phyloP scores from a whole-genome alignment of 2,113 vertebrate species.

The Colossoma macropomum region DNA sequence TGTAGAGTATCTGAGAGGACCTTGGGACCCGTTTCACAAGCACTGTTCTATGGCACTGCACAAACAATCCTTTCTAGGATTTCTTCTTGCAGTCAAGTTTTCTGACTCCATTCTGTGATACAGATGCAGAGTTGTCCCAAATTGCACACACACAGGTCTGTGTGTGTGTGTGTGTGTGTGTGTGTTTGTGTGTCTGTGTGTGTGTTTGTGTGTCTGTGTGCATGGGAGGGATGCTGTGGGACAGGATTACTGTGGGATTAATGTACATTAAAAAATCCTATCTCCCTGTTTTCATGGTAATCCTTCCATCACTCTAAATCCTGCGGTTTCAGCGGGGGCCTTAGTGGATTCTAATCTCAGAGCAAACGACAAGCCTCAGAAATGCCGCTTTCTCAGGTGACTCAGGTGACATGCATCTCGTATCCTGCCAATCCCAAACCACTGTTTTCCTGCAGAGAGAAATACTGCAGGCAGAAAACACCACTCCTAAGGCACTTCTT shows the following conservation, averaged over 20 bases:
- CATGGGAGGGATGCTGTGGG: conserved; percentile 39
- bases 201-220: not conserved
- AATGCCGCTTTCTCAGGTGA: conserved; percentile 19
- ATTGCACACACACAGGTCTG: not conserved
- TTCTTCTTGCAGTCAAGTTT: not conserved
- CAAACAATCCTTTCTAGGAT: too few species aligned
- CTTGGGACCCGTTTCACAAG: too few species aligned
- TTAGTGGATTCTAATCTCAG: conserved; percentile 33
- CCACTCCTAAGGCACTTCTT: not conserved
- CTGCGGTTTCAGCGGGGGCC: conserved; percentile 25
- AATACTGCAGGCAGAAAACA: conserved; percentile 5
- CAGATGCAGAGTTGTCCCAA: not conserved
- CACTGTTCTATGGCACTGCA: too few species aligned
- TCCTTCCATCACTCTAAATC: conserved; percentile 59
- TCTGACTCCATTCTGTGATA: not conserved
- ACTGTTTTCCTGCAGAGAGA: not conserved
- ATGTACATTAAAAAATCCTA: conserved; percentile 55
- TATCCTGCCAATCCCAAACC: conserved; percentile 4
- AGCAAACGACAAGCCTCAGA: conserved; percentile 8
- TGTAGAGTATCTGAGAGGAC: too few species aligned
- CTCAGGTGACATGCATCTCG: conserved; percentile 31
- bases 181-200: not conserved
- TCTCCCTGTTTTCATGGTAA: conserved; percentile 54
- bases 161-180: not conserved
- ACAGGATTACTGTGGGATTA: conserved; percentile 61